Evolutionary conservation across 2,888 invertebrate species (phyloP), one percentile per base, ranked within the genome.

Genomic region (Leptarthrus brevirostris): DNA sequence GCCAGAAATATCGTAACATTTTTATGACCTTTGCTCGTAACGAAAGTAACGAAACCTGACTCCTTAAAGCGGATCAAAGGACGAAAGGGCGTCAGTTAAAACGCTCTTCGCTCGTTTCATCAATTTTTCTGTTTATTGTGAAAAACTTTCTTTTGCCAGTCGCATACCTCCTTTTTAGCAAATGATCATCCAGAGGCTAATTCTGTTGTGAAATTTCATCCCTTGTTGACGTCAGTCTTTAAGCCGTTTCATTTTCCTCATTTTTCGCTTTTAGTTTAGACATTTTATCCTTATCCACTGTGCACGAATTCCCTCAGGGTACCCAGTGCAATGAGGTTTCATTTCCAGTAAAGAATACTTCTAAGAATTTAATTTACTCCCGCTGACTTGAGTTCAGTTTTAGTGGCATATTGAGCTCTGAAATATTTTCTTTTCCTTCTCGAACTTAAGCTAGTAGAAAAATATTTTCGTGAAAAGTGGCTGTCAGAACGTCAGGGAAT

Each of bases 291-390:
- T 64, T 47, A 64, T 64, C 64, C 64, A 26, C 6, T 36, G 12
- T 64, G 47, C 24, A 64, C 20, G 20, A 44, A 26, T 30, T 64
- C 64, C 64, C 64, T 18, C 24, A 3, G 54, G 64, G 64, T 22
- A n/a, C 24, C n/a, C 5, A 64, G 47, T 64, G 64, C 64, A 64
- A 20, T 24, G 64, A 18, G 47, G 44, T 24, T 24, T 36, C 64
- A 64, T 64, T 64, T 64, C 64, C 44, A 58, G 47, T 64, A 64
- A 64, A 64, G 64, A 64, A 64, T 44, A 64, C 47, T 64, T 49
- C 47, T 64, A 14, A 64, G 47, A 64, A 64, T 64, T 64, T 64
- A 69, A 52, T 52, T 69, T 69, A 52, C 69, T 52, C 24, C 34
- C 16, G 16, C 34, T 34, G 30, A 52, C 30, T 69, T 12, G 12